Conservation (phyloP, 2,888 invertebrate genomes). For the Drosophila fungiperda region DNA sequence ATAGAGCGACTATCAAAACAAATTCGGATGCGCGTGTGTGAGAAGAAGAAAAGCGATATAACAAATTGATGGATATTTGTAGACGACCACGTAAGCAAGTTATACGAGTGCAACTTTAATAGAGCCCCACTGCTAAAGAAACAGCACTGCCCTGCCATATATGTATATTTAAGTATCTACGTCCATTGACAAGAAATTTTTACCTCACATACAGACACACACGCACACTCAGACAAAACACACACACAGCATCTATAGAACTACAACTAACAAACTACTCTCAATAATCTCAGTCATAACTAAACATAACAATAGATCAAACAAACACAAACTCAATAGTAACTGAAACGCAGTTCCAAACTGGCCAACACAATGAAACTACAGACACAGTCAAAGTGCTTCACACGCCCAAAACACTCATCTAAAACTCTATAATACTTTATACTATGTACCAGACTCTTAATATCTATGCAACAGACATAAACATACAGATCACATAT, state of each 20-base stretch:
- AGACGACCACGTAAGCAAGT: conserved; percentile 44
- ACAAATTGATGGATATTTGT: conserved; percentile 30
- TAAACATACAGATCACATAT: conserved; percentile 25
- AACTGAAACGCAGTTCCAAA: conserved; percentile 74
- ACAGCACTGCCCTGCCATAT: conserved; percentile 51
- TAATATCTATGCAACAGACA: conserved; percentile 28
- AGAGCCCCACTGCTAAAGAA: conserved; percentile 36
- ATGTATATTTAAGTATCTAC: conserved; percentile 53
- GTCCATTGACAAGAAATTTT: conserved; percentile 66
- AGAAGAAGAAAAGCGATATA: not conserved
- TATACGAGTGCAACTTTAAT: conserved; percentile 44
- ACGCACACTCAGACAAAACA: conserved; percentile 14
- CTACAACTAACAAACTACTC: conserved; percentile 29
- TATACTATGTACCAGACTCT: conserved; percentile 32
- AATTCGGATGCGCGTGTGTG: conserved; percentile 70
- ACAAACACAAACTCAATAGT: conserved; percentile 68
- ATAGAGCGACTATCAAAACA: conserved; percentile 39
- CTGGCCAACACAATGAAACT: conserved; percentile 73
- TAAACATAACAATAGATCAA: conserved; percentile 65
- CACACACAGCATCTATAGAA: conserved; percentile 31
- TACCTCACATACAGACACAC: conserved; percentile 30
- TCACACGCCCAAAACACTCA: conserved; percentile 46
- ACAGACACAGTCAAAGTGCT: conserved; percentile 72
- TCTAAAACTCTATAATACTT: conserved; percentile 16
- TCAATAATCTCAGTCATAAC: conserved; percentile 51